Evolutionary conservation across 2,113 vertebrate species (phyloP).

Genomic region (Melanostigma gelatinosum): DNA sequence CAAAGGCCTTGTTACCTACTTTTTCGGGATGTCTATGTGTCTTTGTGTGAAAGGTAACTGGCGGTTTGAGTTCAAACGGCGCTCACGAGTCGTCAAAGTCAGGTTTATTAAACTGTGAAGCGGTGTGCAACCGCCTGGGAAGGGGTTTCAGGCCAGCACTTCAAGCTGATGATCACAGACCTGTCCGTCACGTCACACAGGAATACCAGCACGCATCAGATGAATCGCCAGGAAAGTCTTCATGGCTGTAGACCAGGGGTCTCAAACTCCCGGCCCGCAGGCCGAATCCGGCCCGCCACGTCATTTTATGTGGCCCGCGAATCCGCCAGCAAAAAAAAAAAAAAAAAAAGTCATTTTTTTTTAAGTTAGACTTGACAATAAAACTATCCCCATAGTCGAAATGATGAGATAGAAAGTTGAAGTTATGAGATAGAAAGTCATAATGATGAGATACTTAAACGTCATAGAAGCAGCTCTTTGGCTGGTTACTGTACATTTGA

Average conservation of each 20-base stretch:
- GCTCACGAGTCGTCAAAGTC: slow-evolving; percentile 53
- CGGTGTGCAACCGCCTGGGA: slow-evolving; percentile 34
- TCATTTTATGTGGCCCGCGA: too few relatives aligned
- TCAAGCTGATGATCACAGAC: slow-evolving; percentile 27
- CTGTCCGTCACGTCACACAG: background rate
- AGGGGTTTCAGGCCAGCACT: slow-evolving; percentile 33
- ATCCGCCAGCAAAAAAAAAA: too few relatives aligned
- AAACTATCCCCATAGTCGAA: too few relatives aligned
- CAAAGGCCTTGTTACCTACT: background rate
- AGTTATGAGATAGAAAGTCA: too few relatives aligned
- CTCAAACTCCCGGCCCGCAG: too few relatives aligned
- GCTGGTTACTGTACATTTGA: too few relatives aligned
- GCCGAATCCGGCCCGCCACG: too few relatives aligned
- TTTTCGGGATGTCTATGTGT: background rate
- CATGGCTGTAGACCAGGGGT: background rate
- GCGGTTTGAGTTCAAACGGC: slow-evolving; percentile 34
- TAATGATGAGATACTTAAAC: too few relatives aligned
- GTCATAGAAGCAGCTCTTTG: too few relatives aligned
- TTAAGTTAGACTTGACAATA: too few relatives aligned
- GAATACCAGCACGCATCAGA: background rate
- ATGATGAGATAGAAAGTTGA: too few relatives aligned
- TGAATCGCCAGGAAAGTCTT: background rate
- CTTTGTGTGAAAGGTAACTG: background rate
- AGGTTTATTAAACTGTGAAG: slow-evolving; percentile 61
- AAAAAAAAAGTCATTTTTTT: too few relatives aligned